Evolutionary conservation across 2,888 invertebrate genomes (phyloP), one percentile per base, ranked within the genome.

Genomic region (Chrysotoxum bicinctum): DNA sequence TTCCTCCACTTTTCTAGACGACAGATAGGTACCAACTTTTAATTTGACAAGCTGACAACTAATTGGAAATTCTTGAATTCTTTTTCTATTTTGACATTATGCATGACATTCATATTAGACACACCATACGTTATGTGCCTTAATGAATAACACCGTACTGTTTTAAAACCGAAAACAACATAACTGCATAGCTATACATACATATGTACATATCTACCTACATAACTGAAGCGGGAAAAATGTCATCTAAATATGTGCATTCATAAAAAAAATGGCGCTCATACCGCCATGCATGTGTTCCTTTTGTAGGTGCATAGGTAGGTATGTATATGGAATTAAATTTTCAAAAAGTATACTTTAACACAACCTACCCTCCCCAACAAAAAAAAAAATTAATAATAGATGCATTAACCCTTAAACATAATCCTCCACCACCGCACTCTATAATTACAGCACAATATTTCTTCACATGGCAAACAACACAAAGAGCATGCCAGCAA

Each of bases 371-470:
- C 23, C 23, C 50, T 50, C 48, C 68, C 35, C 12, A 40, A 40
- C 50, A 6, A 62, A 43, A 8, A 35, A n/a, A 73, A 60, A 64
- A 64, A 72, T 75, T 19, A 66, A 80, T 84, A 80, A 84, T 84
- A 75, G 52, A 84, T 84, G 70, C 75, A n/a, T 70, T 69, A 64
- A 72, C 75, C 84, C 70, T 56, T 74, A 79, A 70, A 75, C 50
- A 58, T 30, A 64, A 45, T 64, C 26, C 62, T 30, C 30, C 37
- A 30, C 37, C 54, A 69, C 48, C 78, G 4, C 43, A 45, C 64
- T 64, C 64, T 70, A 66, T 84, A 80, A 84, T 84, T 84, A 80
- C 50, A 56, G 56, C 78, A 78, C 68, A 62, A 64, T 66, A 64
- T 73, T 48, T 48, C 56, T 62, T 30, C 66, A 58, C 32, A 23